phyloP scores from a whole-genome alignment of 2,113 vertebrate genomes.

The Microtus richardsoni region DNA sequence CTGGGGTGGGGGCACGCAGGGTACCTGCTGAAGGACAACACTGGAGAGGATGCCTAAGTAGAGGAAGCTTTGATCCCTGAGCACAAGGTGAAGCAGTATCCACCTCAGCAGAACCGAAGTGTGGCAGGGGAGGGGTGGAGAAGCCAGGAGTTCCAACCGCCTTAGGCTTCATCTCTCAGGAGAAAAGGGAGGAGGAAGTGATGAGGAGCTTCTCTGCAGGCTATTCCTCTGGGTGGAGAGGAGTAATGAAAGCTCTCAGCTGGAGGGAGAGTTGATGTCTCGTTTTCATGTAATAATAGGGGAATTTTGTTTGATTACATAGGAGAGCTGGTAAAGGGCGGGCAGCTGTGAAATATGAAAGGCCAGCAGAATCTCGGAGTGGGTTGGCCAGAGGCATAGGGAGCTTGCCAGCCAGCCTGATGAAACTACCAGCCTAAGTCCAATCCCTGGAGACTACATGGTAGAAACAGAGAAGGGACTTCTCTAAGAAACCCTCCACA shows the following conservation, averaged over 20 bases:
- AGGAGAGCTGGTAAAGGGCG: not conserved
- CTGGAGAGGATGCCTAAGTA: not conserved
- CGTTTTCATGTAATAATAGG: not conserved
- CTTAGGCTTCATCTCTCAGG: not conserved
- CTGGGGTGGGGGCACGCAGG: not conserved
- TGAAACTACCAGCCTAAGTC: not conserved
- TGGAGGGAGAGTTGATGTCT: not conserved
- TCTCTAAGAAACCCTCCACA: not conserved
- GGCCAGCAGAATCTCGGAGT: not conserved
- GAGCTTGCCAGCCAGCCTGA: not conserved
- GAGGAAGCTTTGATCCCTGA: conserved; percentile 31
- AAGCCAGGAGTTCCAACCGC: conserved; percentile 10
- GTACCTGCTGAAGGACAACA: not conserved
- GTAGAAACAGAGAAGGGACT: not conserved
- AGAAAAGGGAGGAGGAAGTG: not conserved
- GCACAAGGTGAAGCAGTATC: conserved; percentile 35
- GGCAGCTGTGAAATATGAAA: not conserved
- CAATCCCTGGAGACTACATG: not conserved
- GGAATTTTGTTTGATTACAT: conserved; percentile 31
- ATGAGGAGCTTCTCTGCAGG: not conserved
- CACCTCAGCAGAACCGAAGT: conserved; percentile 30
- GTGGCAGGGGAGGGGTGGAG: not conserved
- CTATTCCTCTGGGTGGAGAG: not conserved
- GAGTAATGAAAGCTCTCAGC: not conserved
- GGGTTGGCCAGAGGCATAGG: not conserved